Percentiles rank a stretch among this genome's conserved stretches.
Evolutionary conservation across 1,140 invertebrate species (phyloP).

Genomic region (Camponotus floridanus): DNA sequence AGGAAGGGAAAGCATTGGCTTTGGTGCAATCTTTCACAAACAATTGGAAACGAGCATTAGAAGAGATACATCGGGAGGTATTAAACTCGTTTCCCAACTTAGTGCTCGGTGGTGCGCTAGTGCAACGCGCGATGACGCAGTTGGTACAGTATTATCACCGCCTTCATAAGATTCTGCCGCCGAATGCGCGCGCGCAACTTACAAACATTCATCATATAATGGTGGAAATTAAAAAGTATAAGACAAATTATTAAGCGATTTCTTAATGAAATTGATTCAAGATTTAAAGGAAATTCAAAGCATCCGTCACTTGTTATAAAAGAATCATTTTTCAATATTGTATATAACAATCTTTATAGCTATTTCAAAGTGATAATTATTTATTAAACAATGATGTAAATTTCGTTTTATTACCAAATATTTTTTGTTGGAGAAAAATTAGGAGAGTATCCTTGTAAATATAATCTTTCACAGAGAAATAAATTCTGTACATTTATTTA

Average conservation of each 20-base stretch:
- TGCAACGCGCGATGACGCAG: conserved; percentile 97
- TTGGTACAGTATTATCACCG: conserved; percentile 99
- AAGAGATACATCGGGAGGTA: conserved; percentile 97
- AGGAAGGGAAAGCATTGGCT: conserved; percentile 93
- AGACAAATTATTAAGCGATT: conserved; percentile 91
- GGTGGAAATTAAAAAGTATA: conserved; percentile 99
- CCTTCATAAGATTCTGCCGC: conserved; percentile 98
- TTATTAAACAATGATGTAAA: conserved; percentile 27
- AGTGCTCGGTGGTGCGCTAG: conserved; percentile 96
- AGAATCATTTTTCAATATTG: background rate
- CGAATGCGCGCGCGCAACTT: conserved; percentile 95
- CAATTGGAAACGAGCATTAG: conserved; percentile 98
- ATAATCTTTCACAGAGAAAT: conserved; percentile 11
- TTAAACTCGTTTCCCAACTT: conserved; percentile 98
- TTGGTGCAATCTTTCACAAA: conserved; percentile 96
- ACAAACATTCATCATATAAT: conserved; percentile 99
- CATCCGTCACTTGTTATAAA: background rate
- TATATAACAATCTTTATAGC: background rate
- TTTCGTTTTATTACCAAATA: conserved; percentile 30
- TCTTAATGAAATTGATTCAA: background rate
- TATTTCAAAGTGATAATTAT: conserved; percentile 6
- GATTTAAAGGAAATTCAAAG: background rate
- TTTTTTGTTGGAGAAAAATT: background rate
- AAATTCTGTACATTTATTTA: conserved; percentile 85
- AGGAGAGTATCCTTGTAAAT: conserved; percentile 41